Base-by-base conservation (phyloP, 2,797 vertebrate species). In the Micropoecilia bifurca region DNA sequence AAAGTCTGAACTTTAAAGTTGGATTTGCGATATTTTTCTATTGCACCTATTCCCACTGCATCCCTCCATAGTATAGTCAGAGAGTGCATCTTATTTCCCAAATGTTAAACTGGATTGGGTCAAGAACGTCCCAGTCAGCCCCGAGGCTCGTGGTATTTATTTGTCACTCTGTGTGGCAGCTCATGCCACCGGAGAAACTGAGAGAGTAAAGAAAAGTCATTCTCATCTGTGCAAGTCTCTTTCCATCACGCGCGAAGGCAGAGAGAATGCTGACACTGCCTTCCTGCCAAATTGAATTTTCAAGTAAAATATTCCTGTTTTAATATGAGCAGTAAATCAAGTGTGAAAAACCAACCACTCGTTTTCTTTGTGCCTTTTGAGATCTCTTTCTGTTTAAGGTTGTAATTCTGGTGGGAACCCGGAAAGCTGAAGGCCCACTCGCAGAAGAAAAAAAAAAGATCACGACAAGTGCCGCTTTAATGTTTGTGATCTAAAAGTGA, bases 271-370 rank as follows among this genome's bases (percentile, higher is more conserved):
- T 92, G 92, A 93, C 91, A 82, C 77, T 8, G 59, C 76, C 78
- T 18, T 91, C 88, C 77, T 78, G 85, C 85, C 83, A 89, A 90
- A 94, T 90, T 94, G 84, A 92, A 93, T 93, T 89, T 92, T 85
- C 84, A 88, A 84, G 83, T 90, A 89, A 92, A 91, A 90, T 88
- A 91, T 93, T 93, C 90, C 79, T 80, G 71, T 92, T 93, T 91
- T 92, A 91, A 91, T 93, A 83, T 80, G 74, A 91, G 88, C 80
- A 88, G 87, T 94, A 91, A 91, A 94, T 95, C 91, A 90, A 89
- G 80, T 77, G 68, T 46, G 74, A 90, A 91, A 89, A 90, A 87
- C 83, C 85, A 68, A 81, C 79, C 43, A 73, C 76, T 76, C 71
- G 45, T 73, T 83, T 75, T 57, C 72, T 82, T 76, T 87, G 78